Evolutionary conservation across 2,113 vertebrate species (phyloP).

Genomic region (Nibea albiflora): DNA sequence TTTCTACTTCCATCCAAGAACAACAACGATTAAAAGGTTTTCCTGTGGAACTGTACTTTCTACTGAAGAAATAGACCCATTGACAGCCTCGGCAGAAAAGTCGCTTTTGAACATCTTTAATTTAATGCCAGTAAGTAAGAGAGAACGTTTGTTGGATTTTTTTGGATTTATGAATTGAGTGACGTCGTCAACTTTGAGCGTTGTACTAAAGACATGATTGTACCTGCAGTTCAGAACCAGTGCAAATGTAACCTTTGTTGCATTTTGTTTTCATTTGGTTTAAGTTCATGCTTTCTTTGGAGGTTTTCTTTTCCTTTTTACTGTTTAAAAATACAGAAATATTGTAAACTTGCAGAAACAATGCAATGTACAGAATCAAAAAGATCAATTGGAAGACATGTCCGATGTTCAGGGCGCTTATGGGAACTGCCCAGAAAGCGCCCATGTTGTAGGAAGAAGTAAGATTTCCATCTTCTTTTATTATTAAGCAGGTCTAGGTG

Average conservation of each 20-base stretch:
- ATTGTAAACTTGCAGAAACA: neutral
- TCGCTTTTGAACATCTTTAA: neutral
- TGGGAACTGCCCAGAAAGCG: no score
- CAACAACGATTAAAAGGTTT: neutral
- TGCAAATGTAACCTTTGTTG: neutral
- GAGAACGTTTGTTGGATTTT: no score
- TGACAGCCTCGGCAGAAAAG: neutral
- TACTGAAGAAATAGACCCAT: neutral
- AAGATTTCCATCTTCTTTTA: no score
- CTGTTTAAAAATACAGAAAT: neutral
- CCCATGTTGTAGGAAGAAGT: no score
- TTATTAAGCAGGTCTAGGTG: no score
- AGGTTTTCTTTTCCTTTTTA: neutral
- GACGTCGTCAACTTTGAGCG: neutral
- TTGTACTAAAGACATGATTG: no score
- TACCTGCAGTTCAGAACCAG: neutral
- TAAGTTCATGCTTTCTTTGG: neutral
- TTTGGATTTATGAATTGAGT: no score
- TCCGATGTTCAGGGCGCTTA: neutral
- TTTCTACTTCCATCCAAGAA: neutral
- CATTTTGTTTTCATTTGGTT: neutral
- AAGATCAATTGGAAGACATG: neutral
- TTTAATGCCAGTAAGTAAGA: neutral
- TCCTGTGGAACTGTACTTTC: neutral
- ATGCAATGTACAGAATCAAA: neutral